phyloP scores from a whole-genome alignment of 2,113 vertebrate species.

The Seriola aureovittata region DNA sequence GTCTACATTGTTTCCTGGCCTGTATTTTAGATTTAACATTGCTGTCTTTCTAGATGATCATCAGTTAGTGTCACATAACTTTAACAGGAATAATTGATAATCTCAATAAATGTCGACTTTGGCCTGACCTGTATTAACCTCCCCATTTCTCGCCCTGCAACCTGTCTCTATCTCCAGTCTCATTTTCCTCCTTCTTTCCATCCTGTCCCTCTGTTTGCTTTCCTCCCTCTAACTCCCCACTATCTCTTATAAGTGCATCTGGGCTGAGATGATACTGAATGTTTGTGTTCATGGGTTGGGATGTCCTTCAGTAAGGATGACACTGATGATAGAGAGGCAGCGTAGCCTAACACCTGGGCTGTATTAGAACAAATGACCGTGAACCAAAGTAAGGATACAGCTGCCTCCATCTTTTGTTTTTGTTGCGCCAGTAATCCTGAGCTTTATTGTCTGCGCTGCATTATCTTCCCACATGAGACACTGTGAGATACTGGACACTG shows the following conservation, averaged over 20 bases:
- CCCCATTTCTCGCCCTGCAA: neutral
- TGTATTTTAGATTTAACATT: neutral
- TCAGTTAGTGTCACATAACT: neutral
- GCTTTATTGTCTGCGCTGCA: conserved; percentile 34
- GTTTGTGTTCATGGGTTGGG: conserved; percentile 41
- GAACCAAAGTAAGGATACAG: conserved; percentile 32
- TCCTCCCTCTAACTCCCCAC: conserved; percentile 13
- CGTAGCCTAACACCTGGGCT: conserved; percentile 57
- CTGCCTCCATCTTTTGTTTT: conserved; percentile 58
- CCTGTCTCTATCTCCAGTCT: conserved; percentile 31
- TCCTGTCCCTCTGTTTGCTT: conserved; percentile 40
- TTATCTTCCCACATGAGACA: conserved; percentile 48
- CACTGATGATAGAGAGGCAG: conserved; percentile 48
- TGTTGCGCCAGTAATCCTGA: conserved; percentile 14
- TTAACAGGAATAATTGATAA: neutral
- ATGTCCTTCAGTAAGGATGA: conserved; percentile 61
- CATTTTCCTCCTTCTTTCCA: neutral
- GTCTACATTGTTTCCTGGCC: neutral
- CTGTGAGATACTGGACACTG: conserved; percentile 32
- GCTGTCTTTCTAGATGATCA: neutral
- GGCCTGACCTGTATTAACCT: conserved; percentile 33
- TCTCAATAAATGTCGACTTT: neutral
- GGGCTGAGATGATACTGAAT: conserved; percentile 44
- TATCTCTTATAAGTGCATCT: conserved; percentile 56
- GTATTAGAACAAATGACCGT: conserved; percentile 47